Conservation (phyloP, 2,888 invertebrate genomes). For the Sussaba pulchella region DNA sequence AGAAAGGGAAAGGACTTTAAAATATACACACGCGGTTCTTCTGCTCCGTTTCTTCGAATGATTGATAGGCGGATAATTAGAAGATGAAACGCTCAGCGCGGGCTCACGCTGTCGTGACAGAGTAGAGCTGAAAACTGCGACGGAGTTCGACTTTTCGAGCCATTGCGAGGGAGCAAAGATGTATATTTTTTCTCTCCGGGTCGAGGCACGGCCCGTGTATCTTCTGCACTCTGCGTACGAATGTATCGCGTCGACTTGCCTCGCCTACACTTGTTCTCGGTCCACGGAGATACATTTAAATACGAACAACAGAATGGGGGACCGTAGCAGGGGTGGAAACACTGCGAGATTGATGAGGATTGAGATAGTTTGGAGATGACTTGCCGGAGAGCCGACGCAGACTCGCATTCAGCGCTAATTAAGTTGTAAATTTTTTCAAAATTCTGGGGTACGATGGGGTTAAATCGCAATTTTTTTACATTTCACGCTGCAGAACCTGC, state of each 20-base stretch:
- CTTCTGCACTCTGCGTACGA: slow-evolving; percentile 50
- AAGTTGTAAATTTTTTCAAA: background rate
- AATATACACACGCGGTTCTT: background rate
- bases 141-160: slow-evolving; percentile 55
- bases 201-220: slow-evolving; percentile 33
- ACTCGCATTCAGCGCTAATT: background rate
- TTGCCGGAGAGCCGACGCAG: slow-evolving; percentile 64
- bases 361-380: slow-evolving; percentile 76
- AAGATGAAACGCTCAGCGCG: slow-evolving; percentile 78
- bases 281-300: slow-evolving; percentile 79
- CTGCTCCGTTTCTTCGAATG: slow-evolving; percentile 71
- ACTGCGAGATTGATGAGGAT: slow-evolving; percentile 78
- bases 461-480: too few species aligned
- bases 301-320: slow-evolving; percentile 76
- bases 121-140: slow-evolving; percentile 16
- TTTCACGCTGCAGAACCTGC: too few species aligned
- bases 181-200: slow-evolving; percentile 70
- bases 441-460: too few species aligned
- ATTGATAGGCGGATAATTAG: slow-evolving; percentile 83
- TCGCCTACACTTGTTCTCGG: slow-evolving; percentile 61
- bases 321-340: slow-evolving; percentile 66
- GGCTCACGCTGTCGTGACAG: slow-evolving; percentile 61
- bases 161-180: slow-evolving; percentile 74
- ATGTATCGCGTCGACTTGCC: slow-evolving; percentile 69
- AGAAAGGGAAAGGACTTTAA: slow-evolving; percentile 30